phyloP scores from a whole-genome alignment of 2,797 vertebrate genomes.

The Scolopax rusticola region DNA sequence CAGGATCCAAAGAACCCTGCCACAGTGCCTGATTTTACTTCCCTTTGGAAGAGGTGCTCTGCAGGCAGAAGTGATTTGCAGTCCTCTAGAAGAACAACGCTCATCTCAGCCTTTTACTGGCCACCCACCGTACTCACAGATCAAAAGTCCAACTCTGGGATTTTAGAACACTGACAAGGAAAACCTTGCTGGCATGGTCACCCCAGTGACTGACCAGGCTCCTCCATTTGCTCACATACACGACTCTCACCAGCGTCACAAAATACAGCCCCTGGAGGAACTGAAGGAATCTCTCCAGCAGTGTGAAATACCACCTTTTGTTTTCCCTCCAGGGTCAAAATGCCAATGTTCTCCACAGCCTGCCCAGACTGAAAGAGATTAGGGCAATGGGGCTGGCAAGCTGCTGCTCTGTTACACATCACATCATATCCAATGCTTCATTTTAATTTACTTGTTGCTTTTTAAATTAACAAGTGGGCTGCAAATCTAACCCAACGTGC shows the following conservation, averaged over 20 bases:
- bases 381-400: not conserved
- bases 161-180: not conserved
- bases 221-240: not conserved
- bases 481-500: not conserved
- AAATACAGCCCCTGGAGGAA: not conserved
- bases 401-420: not conserved
- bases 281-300: not conserved
- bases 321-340: not conserved
- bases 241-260: not conserved
- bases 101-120: not conserved
- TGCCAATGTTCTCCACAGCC: not conserved
- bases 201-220: not conserved
- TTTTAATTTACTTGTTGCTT: constrained; percentile 1
- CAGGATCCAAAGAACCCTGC: not conserved
- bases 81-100: not conserved
- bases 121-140: not conserved
- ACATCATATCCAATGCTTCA: not conserved
- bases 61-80: not conserved
- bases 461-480: not conserved
- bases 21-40: not conserved
- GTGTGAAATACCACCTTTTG: not conserved
- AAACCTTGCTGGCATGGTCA: not conserved
- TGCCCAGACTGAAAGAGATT: not conserved
- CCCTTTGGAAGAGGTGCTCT: not conserved
- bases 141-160: not conserved